Percentiles rank a stretch among this genome's conserved stretches.
These are phyloP conservation scores for Cylas formicarius DNA, from an alignment of 1,140 invertebrate species.

Conservation along the genomic window DNA sequence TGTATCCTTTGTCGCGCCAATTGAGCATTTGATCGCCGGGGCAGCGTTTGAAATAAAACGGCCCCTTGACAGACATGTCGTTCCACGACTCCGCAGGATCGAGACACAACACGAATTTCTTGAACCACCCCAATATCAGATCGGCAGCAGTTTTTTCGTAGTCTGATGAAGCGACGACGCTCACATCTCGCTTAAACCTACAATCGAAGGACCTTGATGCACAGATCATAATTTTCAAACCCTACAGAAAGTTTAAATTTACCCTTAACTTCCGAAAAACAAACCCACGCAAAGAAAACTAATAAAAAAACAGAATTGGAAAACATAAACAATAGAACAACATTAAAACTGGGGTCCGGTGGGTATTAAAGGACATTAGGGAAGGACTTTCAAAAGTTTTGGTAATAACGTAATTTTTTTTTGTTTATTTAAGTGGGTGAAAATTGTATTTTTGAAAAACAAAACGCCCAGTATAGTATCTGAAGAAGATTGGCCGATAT, in stretches of 20 bases:
- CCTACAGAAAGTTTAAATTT: neutral
- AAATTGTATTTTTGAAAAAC: too few species aligned
- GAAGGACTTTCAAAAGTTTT: too few species aligned
- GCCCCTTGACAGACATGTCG: conserved; percentile 50
- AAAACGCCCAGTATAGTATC: too few species aligned
- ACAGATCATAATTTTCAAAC: neutral
- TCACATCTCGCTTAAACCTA: neutral
- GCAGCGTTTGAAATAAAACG: conserved; percentile 25
- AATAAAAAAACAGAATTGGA: too few species aligned
- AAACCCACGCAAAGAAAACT: too few species aligned
- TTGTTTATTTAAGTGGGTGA: too few species aligned
- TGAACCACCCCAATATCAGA: conserved; percentile 47
- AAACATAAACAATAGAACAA: too few species aligned
- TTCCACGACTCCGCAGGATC: conserved; percentile 54
- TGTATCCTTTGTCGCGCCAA: conserved; percentile 32
- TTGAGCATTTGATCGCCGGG: conserved; percentile 24
- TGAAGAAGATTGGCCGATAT: too few species aligned
- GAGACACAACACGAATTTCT: conserved; percentile 48
- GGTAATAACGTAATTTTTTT: too few species aligned
- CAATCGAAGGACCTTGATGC: neutral
- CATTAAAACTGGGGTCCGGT: too few species aligned
- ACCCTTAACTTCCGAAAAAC: conserved; percentile 2
- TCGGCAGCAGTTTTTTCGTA: too few species aligned
- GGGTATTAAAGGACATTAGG: too few species aligned
- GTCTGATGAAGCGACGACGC: conserved; percentile 19